Evolutionary conservation across 2,797 vertebrate species (phyloP).

Genomic region (Pseudochaenichthys georgianus): DNA sequence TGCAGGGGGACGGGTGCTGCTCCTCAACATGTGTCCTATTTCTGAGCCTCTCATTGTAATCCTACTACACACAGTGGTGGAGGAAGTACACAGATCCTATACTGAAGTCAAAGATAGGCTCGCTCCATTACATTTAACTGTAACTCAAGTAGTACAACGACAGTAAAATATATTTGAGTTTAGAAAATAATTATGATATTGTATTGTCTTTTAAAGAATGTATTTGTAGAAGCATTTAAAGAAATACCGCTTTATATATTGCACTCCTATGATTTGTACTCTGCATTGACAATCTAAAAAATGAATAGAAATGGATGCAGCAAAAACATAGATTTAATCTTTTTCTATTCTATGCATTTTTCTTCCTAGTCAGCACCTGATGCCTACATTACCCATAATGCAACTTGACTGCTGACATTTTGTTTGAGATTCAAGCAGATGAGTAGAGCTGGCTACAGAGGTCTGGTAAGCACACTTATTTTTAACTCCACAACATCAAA

Average conservation of each 20-base stretch:
- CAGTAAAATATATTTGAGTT: no score
- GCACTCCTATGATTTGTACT: background rate
- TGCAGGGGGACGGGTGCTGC: constrained; percentile 38
- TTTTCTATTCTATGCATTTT: background rate
- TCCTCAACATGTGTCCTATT: constrained; percentile 65
- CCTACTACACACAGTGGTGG: background rate
- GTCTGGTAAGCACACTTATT: background rate
- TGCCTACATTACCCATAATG: constrained; percentile 2
- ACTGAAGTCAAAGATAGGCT: background rate
- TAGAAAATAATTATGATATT: background rate
- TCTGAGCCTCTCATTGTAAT: constrained; percentile 56
- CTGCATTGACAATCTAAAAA: background rate
- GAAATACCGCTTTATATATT: background rate
- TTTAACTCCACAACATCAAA: background rate
- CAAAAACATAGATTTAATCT: background rate
- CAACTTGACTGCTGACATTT: background rate
- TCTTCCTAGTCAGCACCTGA: no score
- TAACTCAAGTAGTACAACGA: background rate
- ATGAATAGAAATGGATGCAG: background rate
- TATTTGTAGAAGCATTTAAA: background rate
- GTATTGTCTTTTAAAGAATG: background rate
- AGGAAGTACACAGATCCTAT: background rate
- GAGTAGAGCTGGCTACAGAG: no score
- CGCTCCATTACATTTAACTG: background rate
- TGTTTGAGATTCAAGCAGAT: no score